A percentile compares a stretch with the other conserved stretches of the same genome.
Evolutionary conservation across 2,888 invertebrate species (phyloP).

Genomic region (Philaethria dido): DNA sequence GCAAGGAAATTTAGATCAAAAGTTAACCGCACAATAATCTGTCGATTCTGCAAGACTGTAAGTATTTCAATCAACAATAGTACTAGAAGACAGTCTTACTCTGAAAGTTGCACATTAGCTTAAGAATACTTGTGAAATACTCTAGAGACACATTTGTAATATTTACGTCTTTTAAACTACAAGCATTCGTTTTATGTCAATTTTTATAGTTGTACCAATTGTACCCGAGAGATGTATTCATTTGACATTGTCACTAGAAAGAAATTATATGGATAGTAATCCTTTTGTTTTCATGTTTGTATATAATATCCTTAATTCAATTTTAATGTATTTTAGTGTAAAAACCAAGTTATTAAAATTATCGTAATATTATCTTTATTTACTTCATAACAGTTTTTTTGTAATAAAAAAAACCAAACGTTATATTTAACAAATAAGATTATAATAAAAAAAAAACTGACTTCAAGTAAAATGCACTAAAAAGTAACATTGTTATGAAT

Average conservation of each 20-base stretch:
- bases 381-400: no score
- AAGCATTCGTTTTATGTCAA: conserved; percentile 12
- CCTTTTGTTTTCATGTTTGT: no score
- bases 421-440: no score
- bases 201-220: conserved; percentile 1
- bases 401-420: no score
- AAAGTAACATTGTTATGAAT: no score
- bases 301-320: no score
- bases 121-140: conserved; percentile 18
- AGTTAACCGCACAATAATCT: background rate
- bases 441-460: no score
- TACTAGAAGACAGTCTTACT: conserved; percentile 4
- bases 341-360: no score
- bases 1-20: background rate
- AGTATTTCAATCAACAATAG: conserved; percentile 20
- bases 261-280: background rate
- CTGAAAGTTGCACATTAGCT: conserved; percentile 11
- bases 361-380: no score
- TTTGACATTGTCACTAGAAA: conserved; percentile 1
- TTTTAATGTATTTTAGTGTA: no score
- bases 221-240: background rate
- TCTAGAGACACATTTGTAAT: conserved; percentile 25
- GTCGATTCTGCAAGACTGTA: background rate
- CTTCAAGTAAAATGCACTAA: no score
- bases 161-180: conserved; percentile 3